phyloP scores from a whole-genome alignment of 2,888 invertebrate species.

The Empis stercorea region DNA sequence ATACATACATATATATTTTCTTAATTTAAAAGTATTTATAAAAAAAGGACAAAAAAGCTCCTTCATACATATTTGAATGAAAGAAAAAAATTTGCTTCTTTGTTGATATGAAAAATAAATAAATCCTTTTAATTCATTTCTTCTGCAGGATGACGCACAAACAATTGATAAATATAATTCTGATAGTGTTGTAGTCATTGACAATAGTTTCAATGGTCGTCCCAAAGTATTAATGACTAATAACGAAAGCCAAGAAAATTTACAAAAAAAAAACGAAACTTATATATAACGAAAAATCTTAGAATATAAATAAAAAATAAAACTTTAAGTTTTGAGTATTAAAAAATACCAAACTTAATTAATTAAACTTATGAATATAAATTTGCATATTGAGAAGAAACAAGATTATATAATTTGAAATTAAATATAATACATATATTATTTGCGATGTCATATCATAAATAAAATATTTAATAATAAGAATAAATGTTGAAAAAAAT shows the following conservation, averaged over 20 bases:
- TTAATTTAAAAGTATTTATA: conserved; percentile 2
- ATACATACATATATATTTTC: background rate
- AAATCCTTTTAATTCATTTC: background rate
- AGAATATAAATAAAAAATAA: too few relatives aligned
- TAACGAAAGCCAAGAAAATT: conserved; percentile 22
- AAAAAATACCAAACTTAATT: too few relatives aligned
- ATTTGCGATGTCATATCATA: too few relatives aligned
- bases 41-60: background rate
- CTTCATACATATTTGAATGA: background rate
- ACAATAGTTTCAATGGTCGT: conserved; percentile 24
- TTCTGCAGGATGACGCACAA: conserved; percentile 17
- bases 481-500: too few relatives aligned
- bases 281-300: conserved; percentile 20
- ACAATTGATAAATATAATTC: conserved; percentile 6
- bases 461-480: too few relatives aligned
- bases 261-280: conserved; percentile 26
- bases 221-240: conserved; percentile 22
- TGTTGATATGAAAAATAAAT: background rate
- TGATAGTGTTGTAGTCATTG: conserved; percentile 30
- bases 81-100: background rate
- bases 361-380: too few relatives aligned
- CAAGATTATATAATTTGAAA: too few relatives aligned
- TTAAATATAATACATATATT: too few relatives aligned
- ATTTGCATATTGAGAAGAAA: too few relatives aligned
- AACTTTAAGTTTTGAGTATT: too few relatives aligned